phyloP scores from a whole-genome alignment of 2,888 invertebrate genomes.

The Caenorhabditis angaria region DNA sequence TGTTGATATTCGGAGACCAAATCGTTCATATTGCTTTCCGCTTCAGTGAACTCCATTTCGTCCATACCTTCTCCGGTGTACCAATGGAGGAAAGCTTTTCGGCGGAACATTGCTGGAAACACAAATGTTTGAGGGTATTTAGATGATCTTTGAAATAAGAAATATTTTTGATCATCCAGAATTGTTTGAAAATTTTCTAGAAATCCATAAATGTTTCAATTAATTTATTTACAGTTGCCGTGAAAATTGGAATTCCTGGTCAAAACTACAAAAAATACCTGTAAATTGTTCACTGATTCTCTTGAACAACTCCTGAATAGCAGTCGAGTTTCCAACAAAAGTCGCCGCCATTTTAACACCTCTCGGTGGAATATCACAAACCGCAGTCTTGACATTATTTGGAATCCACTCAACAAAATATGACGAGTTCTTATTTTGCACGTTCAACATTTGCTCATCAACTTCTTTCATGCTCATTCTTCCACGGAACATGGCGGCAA shows the following conservation, averaged over 20 bases:
- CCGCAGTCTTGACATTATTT: slow-evolving; percentile 68
- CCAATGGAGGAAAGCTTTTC: slow-evolving; percentile 97
- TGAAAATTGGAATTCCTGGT: too few species aligned
- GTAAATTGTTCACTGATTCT: slow-evolving; percentile 88
- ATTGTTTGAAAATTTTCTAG: neutral
- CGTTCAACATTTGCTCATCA: slow-evolving; percentile 89
- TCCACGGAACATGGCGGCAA: slow-evolving; percentile 77
- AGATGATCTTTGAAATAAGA: neutral
- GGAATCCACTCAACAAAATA: slow-evolving; percentile 87
- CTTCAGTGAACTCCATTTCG: slow-evolving; percentile 95
- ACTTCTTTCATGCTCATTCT: slow-evolving; percentile 79
- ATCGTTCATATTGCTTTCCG: slow-evolving; percentile 91
- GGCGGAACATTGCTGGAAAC: slow-evolving; percentile 85
- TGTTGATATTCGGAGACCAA: slow-evolving; percentile 70
- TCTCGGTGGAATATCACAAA: slow-evolving; percentile 83
- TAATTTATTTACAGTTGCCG: too few species aligned
- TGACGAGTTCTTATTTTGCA: slow-evolving; percentile 90
- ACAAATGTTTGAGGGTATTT: neutral
- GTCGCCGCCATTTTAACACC: slow-evolving; percentile 89
- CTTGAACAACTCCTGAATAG: slow-evolving; percentile 89
- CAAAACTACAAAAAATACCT: too few species aligned
- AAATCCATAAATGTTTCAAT: neutral
- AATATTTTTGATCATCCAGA: neutral
- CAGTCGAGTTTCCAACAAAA: slow-evolving; percentile 89
- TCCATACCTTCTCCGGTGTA: slow-evolving; percentile 98